A percentile compares a stretch with the other conserved stretches of the same genome.
phyloP scores from a whole-genome alignment of 2,113 vertebrate genomes.

The Forbesichthys agassizii region DNA sequence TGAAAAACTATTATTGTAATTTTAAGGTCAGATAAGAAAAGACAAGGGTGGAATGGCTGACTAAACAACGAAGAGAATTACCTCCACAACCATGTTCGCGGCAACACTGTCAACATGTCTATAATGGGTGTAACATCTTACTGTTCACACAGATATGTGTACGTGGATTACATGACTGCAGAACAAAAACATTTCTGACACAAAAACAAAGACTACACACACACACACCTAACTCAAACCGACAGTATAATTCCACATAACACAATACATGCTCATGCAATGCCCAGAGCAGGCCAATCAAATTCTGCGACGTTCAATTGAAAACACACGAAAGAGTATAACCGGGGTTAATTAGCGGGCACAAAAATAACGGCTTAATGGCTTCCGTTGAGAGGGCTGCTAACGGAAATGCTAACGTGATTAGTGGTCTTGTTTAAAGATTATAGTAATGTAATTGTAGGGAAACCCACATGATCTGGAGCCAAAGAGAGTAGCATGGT shows the following conservation, averaged over 20 bases:
- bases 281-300: conserved; percentile 1
- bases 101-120: too few species aligned
- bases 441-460: conserved; percentile 58
- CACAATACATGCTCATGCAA: background rate
- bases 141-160: too few species aligned
- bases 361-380: conserved; percentile 56
- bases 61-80: too few species aligned
- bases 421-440: conserved; percentile 60
- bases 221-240: background rate
- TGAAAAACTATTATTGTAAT: too few species aligned
- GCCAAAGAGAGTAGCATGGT: conserved; percentile 11
- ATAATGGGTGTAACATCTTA: too few species aligned
- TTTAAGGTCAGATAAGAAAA: too few species aligned
- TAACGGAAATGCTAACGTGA: conserved; percentile 59
- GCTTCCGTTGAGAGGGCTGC: conserved; percentile 61
- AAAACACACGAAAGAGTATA: conserved; percentile 25
- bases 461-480: conserved; percentile 43
- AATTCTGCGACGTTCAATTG: conserved; percentile 1
- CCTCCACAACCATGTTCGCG: too few species aligned
- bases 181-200: too few species aligned
- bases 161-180: too few species aligned
- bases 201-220: background rate
- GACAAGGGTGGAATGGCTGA: too few species aligned
- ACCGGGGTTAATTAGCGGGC: conserved; percentile 38
- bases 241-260: background rate